These are phyloP conservation scores for Bradypodion pumilum DNA, from an alignment of 2,797 vertebrate species.

Conservation along the genomic window DNA sequence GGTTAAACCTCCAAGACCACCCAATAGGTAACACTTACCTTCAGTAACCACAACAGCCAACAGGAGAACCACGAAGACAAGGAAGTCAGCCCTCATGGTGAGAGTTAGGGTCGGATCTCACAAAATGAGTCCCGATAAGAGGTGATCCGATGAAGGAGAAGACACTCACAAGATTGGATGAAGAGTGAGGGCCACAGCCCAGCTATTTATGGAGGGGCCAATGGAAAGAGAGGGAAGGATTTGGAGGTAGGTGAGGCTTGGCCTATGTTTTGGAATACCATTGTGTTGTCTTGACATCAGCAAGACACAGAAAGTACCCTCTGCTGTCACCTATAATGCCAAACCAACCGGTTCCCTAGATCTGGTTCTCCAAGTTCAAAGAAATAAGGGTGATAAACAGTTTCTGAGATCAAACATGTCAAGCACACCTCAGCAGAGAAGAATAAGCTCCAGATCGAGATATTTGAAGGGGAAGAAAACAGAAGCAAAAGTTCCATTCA, in stretches of 20 bases:
- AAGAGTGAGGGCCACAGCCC: neutral
- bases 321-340: neutral
- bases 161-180: neutral
- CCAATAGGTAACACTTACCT: neutral
- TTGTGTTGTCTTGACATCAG: neutral
- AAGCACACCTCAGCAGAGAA: neutral
- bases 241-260: neutral
- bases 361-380: neutral
- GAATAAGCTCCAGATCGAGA: neutral
- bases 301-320: neutral
- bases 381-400: neutral
- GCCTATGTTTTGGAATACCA: neutral
- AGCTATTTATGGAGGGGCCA: neutral
- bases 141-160: constrained; percentile 8
- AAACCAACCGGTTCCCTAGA: neutral
- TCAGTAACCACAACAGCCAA: neutral
- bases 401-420: neutral
- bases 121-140: too few relatives aligned
- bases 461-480: neutral
- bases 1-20: neutral
- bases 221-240: neutral
- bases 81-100: constrained; percentile 2
- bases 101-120: neutral
- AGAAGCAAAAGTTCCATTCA: neutral
- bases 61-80: neutral